phyloP scores from a whole-genome alignment of 2,888 invertebrate species.

The Rhagonycha lutea region DNA sequence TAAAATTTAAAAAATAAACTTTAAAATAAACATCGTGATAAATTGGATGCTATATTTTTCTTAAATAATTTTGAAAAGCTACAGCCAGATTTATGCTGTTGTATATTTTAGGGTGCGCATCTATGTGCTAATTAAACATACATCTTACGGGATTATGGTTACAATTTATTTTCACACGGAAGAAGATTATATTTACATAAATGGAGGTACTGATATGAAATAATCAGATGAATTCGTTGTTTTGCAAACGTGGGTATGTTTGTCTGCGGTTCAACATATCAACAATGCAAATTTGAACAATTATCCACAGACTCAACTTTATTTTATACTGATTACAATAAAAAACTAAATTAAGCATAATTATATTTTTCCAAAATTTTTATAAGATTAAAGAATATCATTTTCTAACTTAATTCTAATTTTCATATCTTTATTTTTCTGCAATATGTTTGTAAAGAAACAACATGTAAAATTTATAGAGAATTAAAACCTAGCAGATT shows the following conservation, averaged over 20 bases:
- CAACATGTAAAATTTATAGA: too few species aligned
- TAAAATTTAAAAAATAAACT: neutral
- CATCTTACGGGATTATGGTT: neutral
- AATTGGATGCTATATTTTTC: neutral
- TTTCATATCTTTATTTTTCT: too few species aligned
- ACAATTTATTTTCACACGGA: conserved; percentile 12
- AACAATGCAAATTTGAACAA: neutral
- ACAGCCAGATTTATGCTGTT: neutral
- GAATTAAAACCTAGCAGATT: too few species aligned
- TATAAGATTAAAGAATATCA: too few species aligned
- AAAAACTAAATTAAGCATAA: too few species aligned
- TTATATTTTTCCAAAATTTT: too few species aligned
- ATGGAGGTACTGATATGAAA: conserved; percentile 27
- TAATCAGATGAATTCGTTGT: conserved; percentile 18
- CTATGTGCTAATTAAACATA: neutral
- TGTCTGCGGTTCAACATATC: neutral
- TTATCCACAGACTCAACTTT: neutral
- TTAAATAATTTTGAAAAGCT: neutral
- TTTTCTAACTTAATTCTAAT: too few species aligned
- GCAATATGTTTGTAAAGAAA: too few species aligned
- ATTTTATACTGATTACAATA: too few species aligned
- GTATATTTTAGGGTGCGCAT: neutral
- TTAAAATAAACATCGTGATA: neutral
- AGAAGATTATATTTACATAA: conserved; percentile 24
- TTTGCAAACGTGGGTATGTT: neutral